A percentile compares a stretch with the other conserved stretches of the same genome.
phyloP scores from a whole-genome alignment of 2,888 invertebrate species.

The Hirudinaria manillensis region DNA sequence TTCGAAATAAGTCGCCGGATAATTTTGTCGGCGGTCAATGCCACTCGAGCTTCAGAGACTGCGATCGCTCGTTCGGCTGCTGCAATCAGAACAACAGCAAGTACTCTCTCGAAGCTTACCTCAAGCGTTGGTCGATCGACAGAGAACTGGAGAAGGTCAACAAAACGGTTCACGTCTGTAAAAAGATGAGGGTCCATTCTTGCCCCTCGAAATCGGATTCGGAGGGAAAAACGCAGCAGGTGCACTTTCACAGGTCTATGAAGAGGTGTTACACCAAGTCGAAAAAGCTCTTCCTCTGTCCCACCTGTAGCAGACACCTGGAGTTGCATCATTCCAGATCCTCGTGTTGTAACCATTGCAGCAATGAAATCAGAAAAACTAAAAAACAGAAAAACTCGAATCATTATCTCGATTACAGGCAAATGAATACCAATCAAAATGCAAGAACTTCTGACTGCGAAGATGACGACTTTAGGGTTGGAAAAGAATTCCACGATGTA shows the following conservation, averaged over 20 bases:
- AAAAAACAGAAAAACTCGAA: neutral
- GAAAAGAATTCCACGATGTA: too few relatives aligned
- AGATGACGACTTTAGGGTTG: too few relatives aligned
- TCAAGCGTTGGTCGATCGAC: neutral
- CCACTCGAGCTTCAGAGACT: neutral
- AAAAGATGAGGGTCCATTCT: neutral
- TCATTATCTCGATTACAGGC: neutral
- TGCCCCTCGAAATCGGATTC: neutral
- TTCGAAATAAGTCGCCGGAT: neutral
- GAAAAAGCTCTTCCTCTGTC: neutral
- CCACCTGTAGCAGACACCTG: neutral
- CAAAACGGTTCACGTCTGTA: too few relatives aligned
- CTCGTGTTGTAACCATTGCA: too few relatives aligned
- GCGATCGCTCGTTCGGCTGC: neutral
- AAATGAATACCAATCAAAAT: slow-evolving; percentile 11
- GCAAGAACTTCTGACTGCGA: neutral
- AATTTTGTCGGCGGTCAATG: neutral
- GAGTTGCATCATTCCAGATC: neutral
- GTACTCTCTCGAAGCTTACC: slow-evolving; percentile 1
- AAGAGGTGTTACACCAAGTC: neutral
- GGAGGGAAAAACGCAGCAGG: neutral
- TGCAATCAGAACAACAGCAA: slow-evolving; percentile 7
- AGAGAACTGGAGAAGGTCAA: neutral
- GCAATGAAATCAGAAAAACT: neutral
- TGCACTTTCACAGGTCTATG: neutral